A percentile compares a stretch with the other conserved stretches of the same genome.
Conservation (phyloP, 2,888 invertebrate genomes). For the Encarsia formosa region DNA sequence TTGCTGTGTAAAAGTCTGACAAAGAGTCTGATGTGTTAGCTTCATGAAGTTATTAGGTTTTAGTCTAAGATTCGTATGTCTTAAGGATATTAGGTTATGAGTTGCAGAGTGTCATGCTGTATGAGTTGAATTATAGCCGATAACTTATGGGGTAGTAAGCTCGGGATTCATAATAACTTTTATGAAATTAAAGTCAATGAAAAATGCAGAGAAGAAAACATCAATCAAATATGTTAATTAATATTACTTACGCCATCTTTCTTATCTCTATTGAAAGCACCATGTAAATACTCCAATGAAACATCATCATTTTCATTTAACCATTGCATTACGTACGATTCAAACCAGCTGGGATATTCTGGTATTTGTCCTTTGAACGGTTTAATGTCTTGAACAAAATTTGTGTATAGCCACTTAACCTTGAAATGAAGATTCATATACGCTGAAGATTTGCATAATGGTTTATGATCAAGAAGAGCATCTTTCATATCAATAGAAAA, state of each 20-base stretch:
- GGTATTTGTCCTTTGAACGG: conserved; percentile 96
- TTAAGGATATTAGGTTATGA: no score
- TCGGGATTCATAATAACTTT: no score
- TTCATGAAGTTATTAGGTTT: no score
- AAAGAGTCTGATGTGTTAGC: no score
- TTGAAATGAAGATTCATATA: conserved; percentile 99
- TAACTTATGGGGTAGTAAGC: no score
- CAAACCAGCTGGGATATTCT: conserved; percentile 99
- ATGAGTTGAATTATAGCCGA: no score
- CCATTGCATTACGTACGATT: conserved; percentile 99
- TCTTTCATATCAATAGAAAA: conserved; percentile 97
- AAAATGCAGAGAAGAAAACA: no score
- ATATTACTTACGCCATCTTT: conserved; percentile 97
- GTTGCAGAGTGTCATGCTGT: no score
- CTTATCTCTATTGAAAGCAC: conserved; percentile 97
- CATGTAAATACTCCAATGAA: conserved; percentile 95
- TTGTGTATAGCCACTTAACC: conserved; percentile 97
- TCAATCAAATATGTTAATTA: conserved; percentile 97
- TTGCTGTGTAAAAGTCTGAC: no score
- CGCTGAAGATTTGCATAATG: conserved; percentile 93
- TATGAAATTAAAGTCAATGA: no score
- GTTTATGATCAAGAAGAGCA: conserved; percentile 96
- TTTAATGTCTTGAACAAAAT: conserved; percentile 96
- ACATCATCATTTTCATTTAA: conserved; percentile 99
- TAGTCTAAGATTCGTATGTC: no score